These are phyloP conservation scores for Pyrochroa serraticornis DNA, from an alignment of 2,888 invertebrate species.

Conservation along the genomic window DNA sequence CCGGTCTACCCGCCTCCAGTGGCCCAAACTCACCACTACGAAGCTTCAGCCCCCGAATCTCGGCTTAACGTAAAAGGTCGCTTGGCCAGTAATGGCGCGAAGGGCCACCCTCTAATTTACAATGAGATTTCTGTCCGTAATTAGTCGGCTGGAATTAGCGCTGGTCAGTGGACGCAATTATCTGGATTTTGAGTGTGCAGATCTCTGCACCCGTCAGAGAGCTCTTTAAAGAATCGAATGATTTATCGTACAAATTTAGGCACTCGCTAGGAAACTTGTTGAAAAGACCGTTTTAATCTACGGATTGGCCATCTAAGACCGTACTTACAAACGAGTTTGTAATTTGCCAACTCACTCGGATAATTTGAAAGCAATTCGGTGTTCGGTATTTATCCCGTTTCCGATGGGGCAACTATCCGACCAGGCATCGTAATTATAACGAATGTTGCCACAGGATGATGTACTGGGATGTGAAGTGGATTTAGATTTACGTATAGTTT, in stretches of 20 bases:
- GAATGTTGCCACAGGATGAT: conserved; percentile 25
- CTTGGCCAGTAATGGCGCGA: conserved; percentile 33
- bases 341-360: conserved; percentile 37
- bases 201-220: not conserved
- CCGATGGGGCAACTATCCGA: conserved; percentile 10
- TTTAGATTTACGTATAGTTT: conserved; percentile 1
- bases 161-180: conserved; percentile 34
- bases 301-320: conserved; percentile 27
- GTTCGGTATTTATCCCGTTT: conserved; percentile 30
- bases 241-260: conserved; percentile 13
- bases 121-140: conserved; percentile 44
- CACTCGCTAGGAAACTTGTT: conserved; percentile 15
- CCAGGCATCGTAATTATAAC: conserved; percentile 23
- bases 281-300: conserved; percentile 25
- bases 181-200: not conserved
- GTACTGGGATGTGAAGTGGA: conserved; percentile 13
- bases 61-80: conserved; percentile 20
- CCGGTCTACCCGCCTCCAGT: conserved; percentile 26
- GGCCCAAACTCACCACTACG: not conserved
- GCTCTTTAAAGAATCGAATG: not conserved
- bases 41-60: conserved; percentile 7
- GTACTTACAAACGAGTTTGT: conserved; percentile 32
- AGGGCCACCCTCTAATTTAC: conserved; percentile 43
- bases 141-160: conserved; percentile 40
- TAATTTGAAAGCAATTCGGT: conserved; percentile 42